A percentile compares a stretch with the other conserved stretches of the same genome.
Conservation (phyloP, 2,888 invertebrate species). For the Drosophila lacicola region DNA sequence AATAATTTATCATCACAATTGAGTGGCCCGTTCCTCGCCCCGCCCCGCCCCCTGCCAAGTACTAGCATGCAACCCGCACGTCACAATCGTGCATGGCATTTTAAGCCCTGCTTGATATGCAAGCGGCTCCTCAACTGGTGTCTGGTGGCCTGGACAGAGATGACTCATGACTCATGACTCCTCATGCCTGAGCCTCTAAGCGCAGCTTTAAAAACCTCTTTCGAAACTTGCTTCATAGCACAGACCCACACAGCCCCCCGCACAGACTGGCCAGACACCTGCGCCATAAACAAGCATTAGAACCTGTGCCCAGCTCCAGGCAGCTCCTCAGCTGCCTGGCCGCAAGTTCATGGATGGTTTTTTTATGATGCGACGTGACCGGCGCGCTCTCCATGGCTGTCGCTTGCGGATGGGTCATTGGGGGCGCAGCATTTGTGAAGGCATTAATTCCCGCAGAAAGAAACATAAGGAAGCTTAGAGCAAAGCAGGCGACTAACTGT, state of each 20-base stretch:
- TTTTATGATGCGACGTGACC: conserved; percentile 71
- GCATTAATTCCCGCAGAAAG: conserved; percentile 10
- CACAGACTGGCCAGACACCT: conserved; percentile 46
- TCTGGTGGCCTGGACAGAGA: conserved; percentile 15
- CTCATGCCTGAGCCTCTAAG: conserved; percentile 52
- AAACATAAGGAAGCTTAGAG: conserved; percentile 4
- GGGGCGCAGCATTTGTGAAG: conserved; percentile 12
- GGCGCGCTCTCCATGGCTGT: conserved; percentile 7
- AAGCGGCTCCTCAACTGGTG: conserved; percentile 43
- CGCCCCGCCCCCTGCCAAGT: background rate
- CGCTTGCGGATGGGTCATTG: background rate
- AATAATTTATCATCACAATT: conserved; percentile 65
- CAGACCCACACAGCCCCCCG: conserved; percentile 26
- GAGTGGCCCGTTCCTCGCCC: conserved; percentile 4
- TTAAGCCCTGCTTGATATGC: conserved; percentile 69
- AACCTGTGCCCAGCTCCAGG: conserved; percentile 28
- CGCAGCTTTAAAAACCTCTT: conserved; percentile 43
- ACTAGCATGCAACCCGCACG: conserved; percentile 18
- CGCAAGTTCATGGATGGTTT: conserved; percentile 46
- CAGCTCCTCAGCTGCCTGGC: conserved; percentile 16
- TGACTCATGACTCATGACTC: conserved; percentile 52
- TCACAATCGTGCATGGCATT: conserved; percentile 64
- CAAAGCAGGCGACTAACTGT: conserved; percentile 22
- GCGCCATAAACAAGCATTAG: conserved; percentile 59
- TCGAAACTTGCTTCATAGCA: conserved; percentile 31